These are phyloP conservation scores for Ornithorhynchus anatinus DNA, from an alignment of 2,113 vertebrate species.

Conservation along the genomic window DNA sequence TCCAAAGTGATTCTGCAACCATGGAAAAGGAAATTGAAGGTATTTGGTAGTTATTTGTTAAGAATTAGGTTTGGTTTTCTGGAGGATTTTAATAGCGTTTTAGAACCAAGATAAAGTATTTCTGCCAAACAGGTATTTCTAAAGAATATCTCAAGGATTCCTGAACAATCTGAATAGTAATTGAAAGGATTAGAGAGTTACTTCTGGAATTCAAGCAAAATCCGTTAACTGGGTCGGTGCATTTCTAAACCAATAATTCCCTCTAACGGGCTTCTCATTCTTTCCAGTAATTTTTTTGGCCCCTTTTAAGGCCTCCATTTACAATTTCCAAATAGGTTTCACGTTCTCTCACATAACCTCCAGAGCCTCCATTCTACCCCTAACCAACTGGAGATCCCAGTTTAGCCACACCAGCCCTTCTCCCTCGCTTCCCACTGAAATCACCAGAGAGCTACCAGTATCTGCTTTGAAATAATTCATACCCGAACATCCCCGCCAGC, in stretches of 20 bases:
- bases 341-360: too few relatives aligned
- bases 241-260: not conserved
- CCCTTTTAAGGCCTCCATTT: too few relatives aligned
- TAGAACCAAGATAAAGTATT: slow-evolving; percentile 33
- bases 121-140: slow-evolving; percentile 9
- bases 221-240: not conserved
- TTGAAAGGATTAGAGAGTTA: slow-evolving; percentile 24
- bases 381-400: too few relatives aligned
- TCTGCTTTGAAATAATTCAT: too few relatives aligned
- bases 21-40: slow-evolving; percentile 37
- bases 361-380: too few relatives aligned
- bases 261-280: not conserved
- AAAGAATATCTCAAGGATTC: slow-evolving; percentile 38
- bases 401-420: too few relatives aligned
- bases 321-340: too few relatives aligned
- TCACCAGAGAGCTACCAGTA: too few relatives aligned
- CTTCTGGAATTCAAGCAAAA: slow-evolving; percentile 25
- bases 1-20: slow-evolving; percentile 36
- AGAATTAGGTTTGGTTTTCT: slow-evolving; percentile 28
- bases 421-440: too few relatives aligned
- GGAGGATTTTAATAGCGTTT: slow-evolving; percentile 26
- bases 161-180: slow-evolving; percentile 26
- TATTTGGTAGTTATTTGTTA: slow-evolving; percentile 47
- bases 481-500: too few relatives aligned
- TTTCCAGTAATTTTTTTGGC: too few relatives aligned